Percentiles rank a stretch among this genome's conserved stretches.
Conservation (phyloP, 2,113 vertebrate species). For the Rhinichthys klamathensis region DNA sequence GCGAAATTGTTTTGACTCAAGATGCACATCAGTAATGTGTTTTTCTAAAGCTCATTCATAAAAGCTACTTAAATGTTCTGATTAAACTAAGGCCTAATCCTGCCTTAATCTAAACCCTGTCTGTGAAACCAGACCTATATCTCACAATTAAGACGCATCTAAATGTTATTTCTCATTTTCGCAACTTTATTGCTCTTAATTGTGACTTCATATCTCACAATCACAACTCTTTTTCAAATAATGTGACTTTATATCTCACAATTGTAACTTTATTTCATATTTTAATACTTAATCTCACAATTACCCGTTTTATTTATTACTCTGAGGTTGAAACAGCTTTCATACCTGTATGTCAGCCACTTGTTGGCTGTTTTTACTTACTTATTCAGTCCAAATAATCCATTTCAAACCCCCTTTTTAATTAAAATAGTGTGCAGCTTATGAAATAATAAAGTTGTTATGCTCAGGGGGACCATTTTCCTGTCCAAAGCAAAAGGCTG, state of each 20-base stretch:
- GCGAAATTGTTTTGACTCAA: no score
- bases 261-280: neutral
- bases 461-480: neutral
- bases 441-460: neutral
- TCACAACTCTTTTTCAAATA: neutral
- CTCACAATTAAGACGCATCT: neutral
- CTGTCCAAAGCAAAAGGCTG: neutral
- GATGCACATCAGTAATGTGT: no score
- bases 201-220: neutral
- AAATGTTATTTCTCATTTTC: neutral
- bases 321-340: neutral
- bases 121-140: neutral
- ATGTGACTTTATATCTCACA: neutral
- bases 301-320: neutral
- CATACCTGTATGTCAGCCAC: neutral
- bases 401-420: neutral
- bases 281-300: neutral
- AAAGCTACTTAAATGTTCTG: no score
- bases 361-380: neutral
- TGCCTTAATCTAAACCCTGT: no score
- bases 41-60: no score
- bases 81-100: no score
- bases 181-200: no score
- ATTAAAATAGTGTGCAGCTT: neutral
- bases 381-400: neutral